Evolutionary conservation across 1,140 invertebrate species (phyloP).

Genomic region (Ceratitis capitata): DNA sequence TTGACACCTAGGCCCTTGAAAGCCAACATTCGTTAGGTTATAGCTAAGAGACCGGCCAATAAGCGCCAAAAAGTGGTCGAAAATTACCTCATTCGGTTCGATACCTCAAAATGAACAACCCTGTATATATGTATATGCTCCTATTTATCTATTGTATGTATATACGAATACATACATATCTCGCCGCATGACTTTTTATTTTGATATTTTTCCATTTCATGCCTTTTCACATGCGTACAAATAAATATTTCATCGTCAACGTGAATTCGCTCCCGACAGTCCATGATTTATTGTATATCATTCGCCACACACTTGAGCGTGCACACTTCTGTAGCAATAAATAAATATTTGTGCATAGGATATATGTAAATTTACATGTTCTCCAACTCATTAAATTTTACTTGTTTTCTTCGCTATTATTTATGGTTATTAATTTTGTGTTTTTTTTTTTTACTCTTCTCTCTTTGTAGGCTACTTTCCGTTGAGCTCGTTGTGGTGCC

Average conservation of each 20-base stretch:
- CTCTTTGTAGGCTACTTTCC: slow-evolving; percentile 83
- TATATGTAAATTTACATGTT: background rate
- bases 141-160: no score
- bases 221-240: background rate
- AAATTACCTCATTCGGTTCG: no score
- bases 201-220: background rate
- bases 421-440: background rate
- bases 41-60: no score
- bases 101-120: no score
- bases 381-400: background rate
- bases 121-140: no score
- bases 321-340: background rate
- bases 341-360: background rate
- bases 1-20: no score
- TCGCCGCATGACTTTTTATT: background rate
- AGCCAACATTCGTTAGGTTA: no score
- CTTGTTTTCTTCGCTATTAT: no score
- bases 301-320: background rate
- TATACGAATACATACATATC: background rate
- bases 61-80: no score
- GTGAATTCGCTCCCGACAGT: background rate
- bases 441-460: slow-evolving; percentile 36
- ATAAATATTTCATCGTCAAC: background rate
- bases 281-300: background rate
- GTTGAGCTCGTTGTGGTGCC: slow-evolving; percentile 80